Evolutionary conservation across 1,140 invertebrate genomes (phyloP).

Genomic region (Meloidogyne hapla): DNA sequence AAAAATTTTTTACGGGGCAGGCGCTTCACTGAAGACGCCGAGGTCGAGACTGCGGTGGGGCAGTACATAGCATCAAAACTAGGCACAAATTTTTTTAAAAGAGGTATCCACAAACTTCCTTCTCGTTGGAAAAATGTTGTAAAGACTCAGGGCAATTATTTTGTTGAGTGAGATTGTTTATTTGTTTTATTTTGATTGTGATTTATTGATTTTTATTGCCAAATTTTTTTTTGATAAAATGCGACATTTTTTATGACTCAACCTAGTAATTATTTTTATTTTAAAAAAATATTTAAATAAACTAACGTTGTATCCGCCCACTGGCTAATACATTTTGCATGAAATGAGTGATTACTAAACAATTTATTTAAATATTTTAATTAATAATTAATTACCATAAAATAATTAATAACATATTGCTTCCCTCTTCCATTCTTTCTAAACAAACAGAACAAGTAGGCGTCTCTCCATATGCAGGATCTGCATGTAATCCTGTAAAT

Average conservation of each 20-base stretch:
- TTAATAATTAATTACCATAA: slow-evolving; percentile 69
- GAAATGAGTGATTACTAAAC: slow-evolving; percentile 88
- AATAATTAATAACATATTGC: slow-evolving; percentile 79
- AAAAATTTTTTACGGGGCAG: slow-evolving; percentile 26
- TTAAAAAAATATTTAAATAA: neutral
- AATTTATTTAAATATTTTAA: neutral
- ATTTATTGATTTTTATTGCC: no score
- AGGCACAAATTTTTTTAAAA: no score
- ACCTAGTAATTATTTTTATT: no score
- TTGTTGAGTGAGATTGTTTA: no score
- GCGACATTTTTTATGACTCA: no score
- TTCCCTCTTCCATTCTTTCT: slow-evolving; percentile 86
- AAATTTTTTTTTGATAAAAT: no score
- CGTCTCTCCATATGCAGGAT: slow-evolving; percentile 78
- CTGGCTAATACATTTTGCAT: slow-evolving; percentile 86
- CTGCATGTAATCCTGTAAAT: slow-evolving; percentile 60
- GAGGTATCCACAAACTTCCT: no score
- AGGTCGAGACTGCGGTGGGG: neutral
- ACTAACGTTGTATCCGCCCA: slow-evolving; percentile 83
- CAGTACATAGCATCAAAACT: no score
- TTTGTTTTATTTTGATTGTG: no score
- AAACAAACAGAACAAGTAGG: slow-evolving; percentile 95
- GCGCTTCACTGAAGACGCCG: slow-evolving; percentile 17
- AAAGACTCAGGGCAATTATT: no score
- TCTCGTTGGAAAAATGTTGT: no score